These are phyloP conservation scores for Entomyzon cyanotis DNA, from an alignment of 2,113 vertebrate genomes.

Conservation along the genomic window DNA sequence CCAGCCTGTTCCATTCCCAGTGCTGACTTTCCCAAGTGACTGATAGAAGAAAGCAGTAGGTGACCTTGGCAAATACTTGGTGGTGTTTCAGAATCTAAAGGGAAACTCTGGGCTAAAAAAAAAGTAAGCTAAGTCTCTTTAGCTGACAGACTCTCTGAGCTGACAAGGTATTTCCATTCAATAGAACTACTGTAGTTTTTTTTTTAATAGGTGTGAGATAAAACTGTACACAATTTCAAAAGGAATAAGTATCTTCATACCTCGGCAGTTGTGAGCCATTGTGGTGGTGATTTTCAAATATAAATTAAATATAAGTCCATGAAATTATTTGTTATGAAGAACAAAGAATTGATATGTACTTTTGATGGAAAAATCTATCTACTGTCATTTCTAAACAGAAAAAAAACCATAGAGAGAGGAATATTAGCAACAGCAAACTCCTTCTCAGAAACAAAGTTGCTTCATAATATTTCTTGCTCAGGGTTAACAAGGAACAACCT, in stretches of 20 bases:
- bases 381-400: not conserved
- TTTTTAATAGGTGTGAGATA: not conserved
- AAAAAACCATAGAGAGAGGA: not conserved
- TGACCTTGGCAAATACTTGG: not conserved
- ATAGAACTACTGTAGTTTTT: not conserved
- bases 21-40: not conserved
- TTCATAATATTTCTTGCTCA: not conserved
- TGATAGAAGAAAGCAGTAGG: not conserved
- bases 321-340: not conserved
- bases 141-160: not conserved
- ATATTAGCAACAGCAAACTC: not conserved
- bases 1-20: not conserved
- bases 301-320: not conserved
- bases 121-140: not conserved
- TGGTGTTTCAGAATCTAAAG: not conserved
- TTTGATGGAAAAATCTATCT: not conserved
- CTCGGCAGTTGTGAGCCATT: not conserved
- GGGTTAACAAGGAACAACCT: not conserved
- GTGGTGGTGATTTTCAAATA: not conserved
- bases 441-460: not conserved
- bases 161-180: not conserved
- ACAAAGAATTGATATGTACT: not conserved
- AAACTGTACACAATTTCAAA: not conserved
- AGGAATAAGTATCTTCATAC: not conserved
- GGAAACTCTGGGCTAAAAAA: not conserved